A percentile compares a stretch with the other conserved stretches of the same genome.
Conservation (phyloP, 1,140 invertebrate species). For the Augochlora pura region DNA sequence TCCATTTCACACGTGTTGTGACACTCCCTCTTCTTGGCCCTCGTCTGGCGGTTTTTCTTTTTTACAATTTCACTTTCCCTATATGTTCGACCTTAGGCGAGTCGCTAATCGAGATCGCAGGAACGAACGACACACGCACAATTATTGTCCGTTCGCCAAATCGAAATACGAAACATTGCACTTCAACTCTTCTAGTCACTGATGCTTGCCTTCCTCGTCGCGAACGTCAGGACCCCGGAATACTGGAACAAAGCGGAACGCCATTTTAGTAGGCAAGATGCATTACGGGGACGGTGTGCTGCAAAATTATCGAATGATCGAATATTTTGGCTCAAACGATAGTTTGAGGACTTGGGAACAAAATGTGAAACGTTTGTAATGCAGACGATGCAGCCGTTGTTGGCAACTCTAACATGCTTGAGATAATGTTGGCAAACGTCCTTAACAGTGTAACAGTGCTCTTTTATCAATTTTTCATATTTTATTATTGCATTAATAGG, state of each 20-base stretch:
- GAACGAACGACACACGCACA: conserved; percentile 36
- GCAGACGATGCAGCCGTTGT: too few relatives aligned
- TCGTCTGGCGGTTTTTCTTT: neutral
- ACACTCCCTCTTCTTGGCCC: conserved; percentile 37
- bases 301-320: too few relatives aligned
- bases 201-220: neutral
- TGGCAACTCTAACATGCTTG: too few relatives aligned
- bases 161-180: conserved; percentile 7
- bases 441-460: too few relatives aligned
- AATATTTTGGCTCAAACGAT: too few relatives aligned
- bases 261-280: neutral
- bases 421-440: too few relatives aligned
- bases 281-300: too few relatives aligned
- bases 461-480: too few relatives aligned
- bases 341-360: too few relatives aligned
- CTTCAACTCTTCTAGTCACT: neutral
- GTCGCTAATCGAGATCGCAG: neutral
- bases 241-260: conserved; percentile 10
- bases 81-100: neutral
- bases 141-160: neutral
- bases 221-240: too few relatives aligned
- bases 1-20: conserved; percentile 78
- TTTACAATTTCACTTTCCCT: neutral
- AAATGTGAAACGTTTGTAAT: too few relatives aligned
- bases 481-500: too few relatives aligned